phyloP scores from a whole-genome alignment of 2,797 vertebrate species.

The Lepilemur septentrionalis region DNA sequence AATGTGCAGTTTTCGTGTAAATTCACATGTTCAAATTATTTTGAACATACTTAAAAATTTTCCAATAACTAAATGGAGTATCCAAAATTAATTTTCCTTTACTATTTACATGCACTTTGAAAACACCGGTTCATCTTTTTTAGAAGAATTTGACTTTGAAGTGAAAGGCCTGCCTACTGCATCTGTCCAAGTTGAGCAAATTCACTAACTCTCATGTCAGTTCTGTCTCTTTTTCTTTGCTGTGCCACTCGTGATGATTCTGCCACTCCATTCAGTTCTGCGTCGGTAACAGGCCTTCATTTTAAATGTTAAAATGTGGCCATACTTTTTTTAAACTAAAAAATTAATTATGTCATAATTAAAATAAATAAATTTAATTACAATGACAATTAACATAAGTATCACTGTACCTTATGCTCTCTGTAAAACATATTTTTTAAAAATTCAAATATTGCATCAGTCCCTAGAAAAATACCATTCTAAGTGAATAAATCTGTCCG shows the following conservation, averaged over 20 bases:
- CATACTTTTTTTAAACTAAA: neutral
- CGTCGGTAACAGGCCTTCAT: neutral
- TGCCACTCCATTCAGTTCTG: neutral
- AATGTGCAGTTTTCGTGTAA: neutral
- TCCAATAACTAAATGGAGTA: neutral
- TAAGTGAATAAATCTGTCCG: neutral
- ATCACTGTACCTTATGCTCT: neutral
- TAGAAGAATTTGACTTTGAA: slow-evolving; percentile 29
- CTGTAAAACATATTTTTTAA: neutral
- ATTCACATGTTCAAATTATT: neutral
- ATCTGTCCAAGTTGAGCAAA: neutral
- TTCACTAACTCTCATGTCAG: neutral
- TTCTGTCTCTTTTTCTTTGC: neutral
- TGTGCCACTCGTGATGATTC: neutral
- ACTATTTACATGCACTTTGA: neutral
- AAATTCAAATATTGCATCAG: neutral
- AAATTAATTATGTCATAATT: neutral
- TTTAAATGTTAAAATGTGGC: neutral
- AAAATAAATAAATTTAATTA: slow-evolving; percentile 13
- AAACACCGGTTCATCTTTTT: neutral
- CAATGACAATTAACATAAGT: neutral
- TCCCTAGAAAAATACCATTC: neutral
- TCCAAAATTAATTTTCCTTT: neutral
- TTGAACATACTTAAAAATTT: neutral
- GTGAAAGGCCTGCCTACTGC: neutral